Evolutionary conservation across 2,113 vertebrate species (phyloP), one percentile per base, ranked within the genome.

Genomic region (Podarcis muralis): DNA sequence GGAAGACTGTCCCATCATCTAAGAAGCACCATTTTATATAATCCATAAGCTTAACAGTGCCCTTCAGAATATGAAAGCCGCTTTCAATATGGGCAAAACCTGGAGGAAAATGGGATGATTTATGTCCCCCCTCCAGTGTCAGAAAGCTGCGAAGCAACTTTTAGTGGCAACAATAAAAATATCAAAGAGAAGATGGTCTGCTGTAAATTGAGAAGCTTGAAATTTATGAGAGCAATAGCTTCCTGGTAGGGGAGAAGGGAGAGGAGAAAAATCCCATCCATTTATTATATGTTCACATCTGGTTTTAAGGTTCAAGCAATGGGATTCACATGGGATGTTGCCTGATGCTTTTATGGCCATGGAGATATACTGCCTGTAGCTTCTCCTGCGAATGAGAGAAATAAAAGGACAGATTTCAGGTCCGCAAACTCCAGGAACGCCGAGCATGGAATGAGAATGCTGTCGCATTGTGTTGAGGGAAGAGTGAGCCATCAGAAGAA

Each of bases 201-300:
- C 43, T 86, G 6, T 9, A 81, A 68, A 74, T 0, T 85, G 16
- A 78, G 15, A 48, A 92, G 15, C 27, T 32, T 71, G 32, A 25
- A 87, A 84, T 82, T 82, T 89, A 82, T 71, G 75, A 11, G 4
- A n/a, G 5, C 40, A 87, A 91, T 82, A 78, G 76, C 87, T 88
- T 0, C 7, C 37, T 15, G 43, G 8, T 27, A 81, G 84, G 87
- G 76, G 0, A 35, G 75, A n/a, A 79, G 23, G 35, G 18, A 1
- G 89, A 32, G 3, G 12, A 13, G 25, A 83, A 85, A 87, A 83
- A 62, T 66, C 0, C 0, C 27, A 2, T 2, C 68, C 4, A 75
- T 59, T 87, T 93, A 87, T 89, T 32, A 78, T 8, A 8, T 0
- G 0, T 84, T 80, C 4, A 22, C 15, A 9, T 0, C 79, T 25